phyloP scores from a whole-genome alignment of 2,113 vertebrate species.

The Epinephelus moara region DNA sequence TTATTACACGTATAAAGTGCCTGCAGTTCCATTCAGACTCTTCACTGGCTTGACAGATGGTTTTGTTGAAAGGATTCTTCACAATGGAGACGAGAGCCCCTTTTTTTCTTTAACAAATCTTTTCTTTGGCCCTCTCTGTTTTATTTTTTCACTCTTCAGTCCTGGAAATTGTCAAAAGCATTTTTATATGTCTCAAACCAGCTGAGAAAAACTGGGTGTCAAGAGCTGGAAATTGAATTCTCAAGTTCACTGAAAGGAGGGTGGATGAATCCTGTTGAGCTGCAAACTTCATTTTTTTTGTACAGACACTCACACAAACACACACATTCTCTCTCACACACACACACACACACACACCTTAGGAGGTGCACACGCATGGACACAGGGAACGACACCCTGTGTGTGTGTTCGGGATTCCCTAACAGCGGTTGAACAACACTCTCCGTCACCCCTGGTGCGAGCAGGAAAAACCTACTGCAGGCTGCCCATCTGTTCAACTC shows the following conservation, averaged over 20 bases:
- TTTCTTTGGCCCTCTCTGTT: background rate
- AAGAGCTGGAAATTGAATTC: conserved; percentile 38
- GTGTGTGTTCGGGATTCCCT: conserved; percentile 51
- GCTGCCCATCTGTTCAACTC: conserved; percentile 73
- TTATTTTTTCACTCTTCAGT: background rate
- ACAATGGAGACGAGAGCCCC: background rate
- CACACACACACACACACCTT: background rate
- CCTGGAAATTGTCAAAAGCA: background rate
- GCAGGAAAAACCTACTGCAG: conserved; percentile 69
- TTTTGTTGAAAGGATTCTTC: conserved; percentile 25
- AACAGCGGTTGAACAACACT: conserved; percentile 66
- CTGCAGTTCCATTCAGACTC: background rate
- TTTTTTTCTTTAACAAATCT: background rate
- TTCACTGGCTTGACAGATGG: background rate
- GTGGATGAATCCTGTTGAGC: conserved; percentile 12
- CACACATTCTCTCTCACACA: too few species aligned
- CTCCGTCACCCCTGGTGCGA: conserved; percentile 64
- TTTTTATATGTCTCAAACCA: conserved; percentile 18
- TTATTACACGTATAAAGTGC: background rate
- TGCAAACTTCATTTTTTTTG: background rate
- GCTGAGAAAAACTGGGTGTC: conserved; percentile 2
- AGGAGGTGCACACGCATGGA: background rate
- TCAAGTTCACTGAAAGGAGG: conserved; percentile 15
- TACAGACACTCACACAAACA: background rate
- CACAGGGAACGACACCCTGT: conserved; percentile 16